Conservation (phyloP, 2,888 invertebrate genomes). For the Pristionchus entomophagus region DNA sequence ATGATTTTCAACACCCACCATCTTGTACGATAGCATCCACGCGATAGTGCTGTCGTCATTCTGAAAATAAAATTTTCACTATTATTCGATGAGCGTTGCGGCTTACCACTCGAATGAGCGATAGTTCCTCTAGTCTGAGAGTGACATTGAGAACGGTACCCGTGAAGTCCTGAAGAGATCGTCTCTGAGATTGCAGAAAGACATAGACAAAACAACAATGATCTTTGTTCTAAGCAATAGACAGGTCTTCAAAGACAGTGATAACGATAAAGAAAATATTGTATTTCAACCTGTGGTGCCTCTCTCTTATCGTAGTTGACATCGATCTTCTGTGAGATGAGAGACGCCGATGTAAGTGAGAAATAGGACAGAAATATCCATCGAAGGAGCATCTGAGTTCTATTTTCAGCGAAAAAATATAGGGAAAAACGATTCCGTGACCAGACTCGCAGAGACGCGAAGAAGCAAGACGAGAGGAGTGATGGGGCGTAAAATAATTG, state of each 20-base stretch:
- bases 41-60: constrained; percentile 27
- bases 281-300: constrained; percentile 24
- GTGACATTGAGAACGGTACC: constrained; percentile 16
- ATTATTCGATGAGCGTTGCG: background rate
- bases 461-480: background rate
- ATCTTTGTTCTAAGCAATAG: no score
- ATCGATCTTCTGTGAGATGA: constrained; percentile 46
- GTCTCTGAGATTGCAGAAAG: background rate
- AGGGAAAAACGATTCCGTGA: background rate
- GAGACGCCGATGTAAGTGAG: background rate
- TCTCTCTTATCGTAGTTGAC: constrained; percentile 36
- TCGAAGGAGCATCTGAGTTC: background rate
- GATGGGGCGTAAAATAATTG: constrained; percentile 21
- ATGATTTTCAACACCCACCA: constrained; percentile 43
- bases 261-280: no score
- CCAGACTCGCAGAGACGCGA: background rate
- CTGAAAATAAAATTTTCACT: background rate
- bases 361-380: background rate
- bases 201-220: no score
- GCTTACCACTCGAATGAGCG: constrained; percentile 10
- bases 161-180: constrained; percentile 1
- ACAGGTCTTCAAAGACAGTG: no score
- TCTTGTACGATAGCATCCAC: constrained; percentile 39
- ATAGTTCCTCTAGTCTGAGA: background rate
- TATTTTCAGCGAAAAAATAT: background rate